Base-by-base conservation (phyloP, 2,113 vertebrate genomes). In the Cavia porcellus region DNA sequence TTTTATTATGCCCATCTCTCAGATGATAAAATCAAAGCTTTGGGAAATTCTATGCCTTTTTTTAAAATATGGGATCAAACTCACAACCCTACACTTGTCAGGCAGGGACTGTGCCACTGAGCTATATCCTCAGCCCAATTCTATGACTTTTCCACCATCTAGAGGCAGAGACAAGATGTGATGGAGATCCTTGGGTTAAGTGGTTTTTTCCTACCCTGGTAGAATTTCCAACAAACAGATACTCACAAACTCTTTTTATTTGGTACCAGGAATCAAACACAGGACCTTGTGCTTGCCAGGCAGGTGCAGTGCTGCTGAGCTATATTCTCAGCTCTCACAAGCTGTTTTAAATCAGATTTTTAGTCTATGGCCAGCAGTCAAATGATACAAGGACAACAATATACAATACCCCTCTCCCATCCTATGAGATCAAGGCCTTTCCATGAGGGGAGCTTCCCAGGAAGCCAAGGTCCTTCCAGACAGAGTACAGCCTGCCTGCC, bases 21-120 rank as follows among this genome's bases (percentile, higher is more conserved):
- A 66, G 75, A n/a, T 66, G 64, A 96, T 77, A 91, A 92, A 50
- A 24, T 3, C 9, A 22, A 95, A 59, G n/a, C 64, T 96, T 90
- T 66, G 52, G 64, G 47, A 86, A 8, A 47, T 45, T 66, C 59
- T 89, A 4, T 86, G 81, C 70, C 15, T 97, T 45, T 30, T 55
- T 57, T 57, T 57, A 4, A 19, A 57, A 15, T 19, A 5, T 52
- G 55, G 55, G 55, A 57, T 57, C 17, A 19, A 57, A 57, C 55
- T 57, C 55, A 57, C 17, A 57, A 57, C 15, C 55, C 19, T 19
- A 57, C 55, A 57, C 55, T 57, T 57, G 17, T 17, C 55, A 57
- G 55, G 55, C 55, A 57, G 55, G 55, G 2, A 15, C 55, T 57
- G 15, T 57, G 55, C 55, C 55, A 57, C 55, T 57, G 55, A 19